A percentile compares a stretch with the other conserved stretches of the same genome.
Evolutionary conservation across 1,140 invertebrate genomes (phyloP).

Genomic region (Leucophenga varia): DNA sequence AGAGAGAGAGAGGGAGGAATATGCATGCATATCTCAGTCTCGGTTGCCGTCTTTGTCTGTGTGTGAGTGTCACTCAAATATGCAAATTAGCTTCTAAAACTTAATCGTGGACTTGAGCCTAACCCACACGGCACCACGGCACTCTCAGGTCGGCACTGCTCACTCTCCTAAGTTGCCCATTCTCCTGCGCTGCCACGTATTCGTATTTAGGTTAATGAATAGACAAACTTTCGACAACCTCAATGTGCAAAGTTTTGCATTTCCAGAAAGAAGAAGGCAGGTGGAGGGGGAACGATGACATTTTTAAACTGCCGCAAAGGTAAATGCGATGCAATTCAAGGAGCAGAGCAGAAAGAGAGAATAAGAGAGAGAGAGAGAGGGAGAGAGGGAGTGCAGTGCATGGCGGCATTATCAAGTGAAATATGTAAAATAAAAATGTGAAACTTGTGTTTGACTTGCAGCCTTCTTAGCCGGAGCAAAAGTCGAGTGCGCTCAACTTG

Average conservation of each 20-base stretch:
- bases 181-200: conserved; percentile 2
- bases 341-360: conserved; percentile 1
- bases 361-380: conserved; percentile 13
- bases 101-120: conserved; percentile 31
- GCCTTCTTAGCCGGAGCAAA: conserved; percentile 25
- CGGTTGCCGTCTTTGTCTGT: conserved; percentile 16
- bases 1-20: not conserved
- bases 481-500: conserved; percentile 13
- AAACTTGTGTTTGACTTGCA: conserved; percentile 49
- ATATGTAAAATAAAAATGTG: conserved; percentile 35
- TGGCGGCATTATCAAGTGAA: too few species aligned
- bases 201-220: conserved; percentile 52
- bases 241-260: conserved; percentile 43
- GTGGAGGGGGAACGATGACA: conserved; percentile 8
- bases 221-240: conserved; percentile 50
- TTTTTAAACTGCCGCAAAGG: conserved; percentile 24
- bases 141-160: conserved; percentile 5
- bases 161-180: not conserved
- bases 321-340: conserved; percentile 43
- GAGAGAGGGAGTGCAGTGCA: conserved; percentile 10
- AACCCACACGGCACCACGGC: conserved; percentile 18
- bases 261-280: conserved; percentile 14
- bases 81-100: conserved; percentile 49
- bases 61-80: conserved; percentile 41
- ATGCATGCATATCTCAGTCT: not conserved